Evolutionary conservation across 2,113 vertebrate genomes (phyloP), one percentile per base, ranked within the genome.

Genomic region (Neoarius graeffei): DNA sequence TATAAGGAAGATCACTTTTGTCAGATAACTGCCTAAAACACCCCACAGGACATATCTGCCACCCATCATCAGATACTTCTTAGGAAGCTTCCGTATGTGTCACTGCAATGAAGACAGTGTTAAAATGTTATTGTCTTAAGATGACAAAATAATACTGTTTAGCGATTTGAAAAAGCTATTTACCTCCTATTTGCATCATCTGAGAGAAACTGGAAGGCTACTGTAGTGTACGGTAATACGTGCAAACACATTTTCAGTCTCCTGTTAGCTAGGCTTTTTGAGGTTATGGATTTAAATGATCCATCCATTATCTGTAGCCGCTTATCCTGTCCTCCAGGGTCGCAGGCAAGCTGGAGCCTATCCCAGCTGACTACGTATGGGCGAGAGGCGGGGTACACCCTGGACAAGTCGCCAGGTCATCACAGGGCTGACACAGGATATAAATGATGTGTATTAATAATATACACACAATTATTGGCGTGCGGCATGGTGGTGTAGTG

Each of bases 71-170:
- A 35, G 67, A 54, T 84, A 14, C 19, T 30, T 81, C 50, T 27
- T 56, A 76, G 56, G 19, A 62, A 7, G 6, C 14, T 23, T 85
- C 20, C 20, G 4, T 42, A 19, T 4, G 19, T n/a, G 71, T 74
- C 56, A 30, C 8, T 76, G 54, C n/a, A 74, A n/a, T 25, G 27
- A 76, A 76, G 71, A 35, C 56, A 25, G 20, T 60, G 30, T 1
- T n/a, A 15, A 77, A 50, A 56, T 73, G 19, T 73, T 11, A 67
- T 84, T 84, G 50, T 73, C 67, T 73, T 73, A 59, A 25, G 69
- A 85, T 62, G 83, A 71, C n/a, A 56, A 42, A 82, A 82, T 62
- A 60, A 60, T 60, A 42, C 80, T 42, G 62, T 52, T 23, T 83
- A 66, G 5, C 35, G 48, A 17, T 66, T 66, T 67, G 25, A 83